A percentile compares a stretch with the other conserved stretches of the same genome.
Conservation (phyloP, 2,888 invertebrate genomes). For the Tipula lateralis region DNA sequence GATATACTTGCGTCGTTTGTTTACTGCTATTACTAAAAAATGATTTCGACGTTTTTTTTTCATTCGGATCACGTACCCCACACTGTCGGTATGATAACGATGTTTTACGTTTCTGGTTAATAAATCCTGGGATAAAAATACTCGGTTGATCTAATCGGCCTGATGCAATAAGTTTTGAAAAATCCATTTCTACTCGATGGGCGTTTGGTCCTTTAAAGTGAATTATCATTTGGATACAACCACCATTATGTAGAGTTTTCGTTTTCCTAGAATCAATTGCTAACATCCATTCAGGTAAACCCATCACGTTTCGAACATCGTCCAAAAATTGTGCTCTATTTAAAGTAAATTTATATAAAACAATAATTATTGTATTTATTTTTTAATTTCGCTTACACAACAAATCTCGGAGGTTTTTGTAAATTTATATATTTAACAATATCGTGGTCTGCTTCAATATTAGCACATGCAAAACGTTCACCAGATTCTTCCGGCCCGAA, state of each 20-base stretch:
- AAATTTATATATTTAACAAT: constrained; percentile 85
- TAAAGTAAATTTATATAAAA: constrained; percentile 32
- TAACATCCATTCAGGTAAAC: constrained; percentile 86
- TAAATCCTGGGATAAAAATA: constrained; percentile 71
- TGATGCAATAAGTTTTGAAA: constrained; percentile 65
- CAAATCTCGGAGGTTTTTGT: constrained; percentile 80
- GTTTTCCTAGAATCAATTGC: constrained; percentile 78
- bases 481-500: constrained; percentile 67
- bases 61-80: constrained; percentile 69
- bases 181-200: constrained; percentile 70
- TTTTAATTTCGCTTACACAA: constrained; percentile 60
- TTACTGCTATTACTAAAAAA: neutral
- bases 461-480: constrained; percentile 81
- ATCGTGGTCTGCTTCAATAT: constrained; percentile 85
- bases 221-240: constrained; percentile 78
- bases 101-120: constrained; percentile 63
- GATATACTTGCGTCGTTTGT: neutral
- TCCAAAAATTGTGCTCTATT: constrained; percentile 76
- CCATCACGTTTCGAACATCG: constrained; percentile 74
- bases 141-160: constrained; percentile 71
- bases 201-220: constrained; percentile 84
- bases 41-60: constrained; percentile 49
- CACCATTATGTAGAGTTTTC: constrained; percentile 66
- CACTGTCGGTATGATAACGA: constrained; percentile 71
- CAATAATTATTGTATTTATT: neutral